Evolutionary conservation across 2,113 vertebrate species (phyloP), one percentile per base, ranked within the genome.

Genomic region (Chionis minor): DNA sequence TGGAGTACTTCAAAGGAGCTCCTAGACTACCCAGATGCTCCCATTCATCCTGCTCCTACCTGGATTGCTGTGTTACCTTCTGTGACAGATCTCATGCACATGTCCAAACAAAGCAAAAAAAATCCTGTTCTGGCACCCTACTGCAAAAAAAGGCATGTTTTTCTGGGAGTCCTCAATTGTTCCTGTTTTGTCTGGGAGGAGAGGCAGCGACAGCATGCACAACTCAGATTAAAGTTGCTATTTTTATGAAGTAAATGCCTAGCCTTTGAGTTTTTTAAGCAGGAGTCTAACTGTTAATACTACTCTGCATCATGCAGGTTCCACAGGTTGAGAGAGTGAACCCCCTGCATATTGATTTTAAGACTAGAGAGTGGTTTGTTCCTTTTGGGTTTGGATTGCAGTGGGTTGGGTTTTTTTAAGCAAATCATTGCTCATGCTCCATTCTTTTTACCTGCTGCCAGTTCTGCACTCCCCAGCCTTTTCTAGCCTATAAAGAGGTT

Each of bases 221-320:
- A 24, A 2, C 38, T 66, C 27, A 45, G 8, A 58, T 14, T 12
- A 16, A 74, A 85, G 24, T 2, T 49, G 47, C 38, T 74, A 7
- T 54, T 92, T 73, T 62, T 44, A 54, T 10, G n/a, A 66, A 52
- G 51, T 12, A 70, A 89, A 70, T 40, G 14, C 11, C 55, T n/a
- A 35, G 19, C 15, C 24, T 79, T 47, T 32, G 44, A 58, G 3
- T 3, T 2, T 87, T 79, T 28, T n/a, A 77, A 56, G 40, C 35
- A 44, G 32, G 9, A 54, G 6, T 59, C 33, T 47, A 2, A 15
- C 12, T 51, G 23, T 56, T 49, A 21, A 14, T 12, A 27, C 14
- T 20, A 42, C 26, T 61, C 49, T 3, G 1, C 3, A 0, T 33
- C 27, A 22, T 6, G 7, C 0, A 2, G 22, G 32, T 42, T 73